Base-by-base conservation (phyloP, 2,888 invertebrate genomes). In the Diabrotica balteata region DNA sequence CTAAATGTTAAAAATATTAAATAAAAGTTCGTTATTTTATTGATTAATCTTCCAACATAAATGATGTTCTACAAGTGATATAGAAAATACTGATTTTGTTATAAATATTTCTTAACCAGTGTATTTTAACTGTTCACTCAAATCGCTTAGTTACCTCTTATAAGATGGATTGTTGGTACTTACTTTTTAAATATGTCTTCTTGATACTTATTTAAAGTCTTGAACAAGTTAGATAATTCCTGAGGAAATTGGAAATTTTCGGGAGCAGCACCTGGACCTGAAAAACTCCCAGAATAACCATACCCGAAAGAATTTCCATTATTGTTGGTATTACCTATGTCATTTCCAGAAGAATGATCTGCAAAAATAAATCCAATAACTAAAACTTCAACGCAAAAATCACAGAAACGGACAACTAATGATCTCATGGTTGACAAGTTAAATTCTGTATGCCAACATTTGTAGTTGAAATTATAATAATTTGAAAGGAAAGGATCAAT, bases 161-260 rank as follows among this genome's bases (percentile, higher is more conserved):
- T 42, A 0, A 43, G 5, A 32, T 32, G 32, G 32, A 54, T 42
- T 42, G 2, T 55, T 32, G 44, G 10, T 42, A 76, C 80, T 75
- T 79, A 82, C 82, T 78, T 78, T 59, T 73, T 76, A 22, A 77
- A 69, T 57, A 82, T 74, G 69, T 79, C 74, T 57, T 80, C 76
- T 63, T 81, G 78, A 65, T 79, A 78, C 61, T 77, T 80, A 58
- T 76, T 75, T 61, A 82, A 67, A 55, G 73, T 72, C 10, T 77
- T 76, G 45, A 81, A 72, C 64, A 80, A 81, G 44, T 70, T 73
- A 49, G 55, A 66, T 53, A 76, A 77, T 49, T 66, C 66, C 42
- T 76, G 77, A 7, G 8, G 9, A 55, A 75, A 60, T 32, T 70
- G 68, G 54, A 72, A 59, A 60, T 69, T 71, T n/a, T 66, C 59